Evolutionary conservation across 2,888 invertebrate genomes (phyloP).

Genomic region (Buathra laborator): DNA sequence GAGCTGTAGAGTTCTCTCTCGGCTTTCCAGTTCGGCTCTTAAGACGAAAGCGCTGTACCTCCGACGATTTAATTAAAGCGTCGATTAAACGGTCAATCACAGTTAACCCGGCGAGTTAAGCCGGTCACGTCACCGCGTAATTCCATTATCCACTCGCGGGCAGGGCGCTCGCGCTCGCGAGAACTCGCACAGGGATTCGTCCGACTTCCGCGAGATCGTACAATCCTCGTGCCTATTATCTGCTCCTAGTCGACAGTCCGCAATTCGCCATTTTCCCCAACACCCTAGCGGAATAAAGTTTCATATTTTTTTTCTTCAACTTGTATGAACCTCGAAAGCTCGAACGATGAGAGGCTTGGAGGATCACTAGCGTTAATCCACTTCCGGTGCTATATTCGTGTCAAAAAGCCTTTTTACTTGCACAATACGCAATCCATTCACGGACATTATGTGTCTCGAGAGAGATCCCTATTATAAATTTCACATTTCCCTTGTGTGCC

Average conservation of each 20-base stretch:
- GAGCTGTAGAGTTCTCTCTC: constrained; percentile 7
- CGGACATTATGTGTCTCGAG: constrained; percentile 9
- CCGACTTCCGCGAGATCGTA: constrained; percentile 25
- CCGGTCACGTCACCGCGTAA: constrained; percentile 72
- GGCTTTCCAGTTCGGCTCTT: constrained; percentile 55
- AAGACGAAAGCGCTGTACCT: constrained; percentile 73
- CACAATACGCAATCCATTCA: not conserved
- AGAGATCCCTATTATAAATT: not conserved
- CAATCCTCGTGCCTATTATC: not conserved
- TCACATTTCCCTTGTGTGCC: not conserved
- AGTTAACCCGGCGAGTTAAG: constrained; percentile 73
- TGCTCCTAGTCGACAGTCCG: not conserved
- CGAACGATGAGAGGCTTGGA: not conserved
- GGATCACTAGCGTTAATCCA: not conserved
- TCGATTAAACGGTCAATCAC: constrained; percentile 82
- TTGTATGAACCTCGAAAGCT: not conserved
- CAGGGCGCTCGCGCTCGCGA: constrained; percentile 34
- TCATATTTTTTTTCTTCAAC: constrained; percentile 20
- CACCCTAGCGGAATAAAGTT: constrained; percentile 10
- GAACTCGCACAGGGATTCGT: constrained; percentile 17
- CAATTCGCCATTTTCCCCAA: not conserved
- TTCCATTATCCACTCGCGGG: constrained; percentile 71
- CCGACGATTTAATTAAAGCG: constrained; percentile 80
- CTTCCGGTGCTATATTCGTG: not conserved
- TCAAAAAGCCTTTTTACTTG: constrained; percentile 14